Base-by-base conservation (phyloP, 2,797 vertebrate species). In the Carduelis carduelis region DNA sequence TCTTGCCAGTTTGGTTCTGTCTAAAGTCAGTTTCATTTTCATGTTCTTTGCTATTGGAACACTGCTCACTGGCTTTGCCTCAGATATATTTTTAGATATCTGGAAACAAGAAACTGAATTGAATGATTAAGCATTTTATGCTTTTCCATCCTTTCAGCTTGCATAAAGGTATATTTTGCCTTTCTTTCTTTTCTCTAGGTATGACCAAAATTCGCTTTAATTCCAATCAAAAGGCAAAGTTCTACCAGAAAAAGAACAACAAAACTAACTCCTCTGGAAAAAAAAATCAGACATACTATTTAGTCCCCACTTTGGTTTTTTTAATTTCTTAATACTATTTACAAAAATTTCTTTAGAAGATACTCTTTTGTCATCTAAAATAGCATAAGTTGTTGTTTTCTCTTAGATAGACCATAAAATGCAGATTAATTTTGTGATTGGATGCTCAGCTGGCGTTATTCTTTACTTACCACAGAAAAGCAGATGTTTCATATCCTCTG, bases 401-500 rank as follows among this genome's bases (percentile, higher is more conserved):
- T 70, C 44, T 90, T 84, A 46, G 39, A 69, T 8, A 65, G 30
- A 78, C 20, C 32, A 53, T 61, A 78, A 92, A 95, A 86, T 75
- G 65, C 15, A 90, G 46, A 89, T 57, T 87, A 87, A 85, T 90
- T 89, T 74, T 83, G 41, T 80, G 84, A 92, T 39, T 91, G 60
- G 44, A 68, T 66, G 43, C 64, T 91, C 85, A 91, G 39, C 61
- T 80, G 90, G 75, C 85, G 68, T 53, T 90, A 47, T 64, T 84
- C 10, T 6, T 93, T 90, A 78, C 39, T 91, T 92, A 93, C 56
- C 57, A 32, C 43, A 81, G 72, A 83, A 81, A 95, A 90, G 17
- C 89, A 94, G 81, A 90, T 87, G 87, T 87, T 93, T 93, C 65
- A 44, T 89, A 77, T 56, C 83, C 80, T 93, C 80, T 71, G 81